Evolutionary conservation across 2,888 invertebrate species (phyloP), one percentile per base, ranked within the genome.

Genomic region (Thera britannica): DNA sequence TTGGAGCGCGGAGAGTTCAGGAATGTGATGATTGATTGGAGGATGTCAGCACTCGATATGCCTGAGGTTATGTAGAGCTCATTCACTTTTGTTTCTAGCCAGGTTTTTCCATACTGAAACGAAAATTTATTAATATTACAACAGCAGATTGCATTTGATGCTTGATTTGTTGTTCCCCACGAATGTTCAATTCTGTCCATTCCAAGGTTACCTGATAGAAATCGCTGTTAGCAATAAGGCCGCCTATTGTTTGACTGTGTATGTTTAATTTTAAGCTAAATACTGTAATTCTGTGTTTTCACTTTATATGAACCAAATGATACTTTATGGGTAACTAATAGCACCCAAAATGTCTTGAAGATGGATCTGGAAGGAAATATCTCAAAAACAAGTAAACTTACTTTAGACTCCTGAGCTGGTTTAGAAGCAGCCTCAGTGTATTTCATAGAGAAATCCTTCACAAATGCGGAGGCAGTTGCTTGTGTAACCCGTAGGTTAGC

Each of bases 1-100:
- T 95, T 95, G 41, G 93, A 93, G 72, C 95, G 93, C 11, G 94
- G 89, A 0, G 96, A 95, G 72, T 95, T 95, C 0, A 97, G 86
- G 70, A 95, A 92, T 0, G 93, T 92, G 35, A 95, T 89, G 35
- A 96, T 90, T 1, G 94, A 94, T 68, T 94, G 93, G 4, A 94
- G 85, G 56, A 96, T 95, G 74, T 96, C 95, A 0, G 94, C 93
- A 71, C 93, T 94, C 0, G 94, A 89, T 78, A 95, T 93, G 7
- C 90, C 94, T 12, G 88, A 88, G 9, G 88, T 82, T 67, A 86
- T 84, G 73, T 94, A 94, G 62, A 94, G 91, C 49, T 88, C 89
- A 75, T 91, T 93, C 1, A 96, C 89, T 80, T 93, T 94, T 6
- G 86, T 90, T 75, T 93, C 92, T 46, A 96, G 83, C 94, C 95